Evolutionary conservation across 2,797 vertebrate species (phyloP).

Genomic region (Lateolabrax maculatus): DNA sequence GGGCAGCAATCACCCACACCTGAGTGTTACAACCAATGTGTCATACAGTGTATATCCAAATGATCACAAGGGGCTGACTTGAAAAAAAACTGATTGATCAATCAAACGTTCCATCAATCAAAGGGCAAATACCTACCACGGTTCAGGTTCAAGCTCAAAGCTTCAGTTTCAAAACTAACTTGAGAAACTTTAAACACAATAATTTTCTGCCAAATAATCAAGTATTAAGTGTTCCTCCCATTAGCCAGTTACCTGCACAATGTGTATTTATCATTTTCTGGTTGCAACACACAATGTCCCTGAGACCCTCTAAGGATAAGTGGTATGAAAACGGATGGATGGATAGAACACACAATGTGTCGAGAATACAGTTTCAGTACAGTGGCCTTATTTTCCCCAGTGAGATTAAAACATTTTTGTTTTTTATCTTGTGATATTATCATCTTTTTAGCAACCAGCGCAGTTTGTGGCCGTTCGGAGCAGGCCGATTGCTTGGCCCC

Average conservation of each 20-base stretch:
- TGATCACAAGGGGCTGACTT: not conserved
- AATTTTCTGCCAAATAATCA: not conserved
- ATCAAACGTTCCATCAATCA: not conserved
- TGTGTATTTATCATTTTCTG: not conserved
- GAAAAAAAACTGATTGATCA: not conserved
- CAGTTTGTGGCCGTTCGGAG: too few species aligned
- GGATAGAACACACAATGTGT: too few species aligned
- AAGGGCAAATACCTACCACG: not conserved
- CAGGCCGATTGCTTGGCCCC: too few species aligned
- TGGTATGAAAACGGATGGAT: too few species aligned
- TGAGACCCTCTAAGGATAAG: too few species aligned
- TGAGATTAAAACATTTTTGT: not conserved
- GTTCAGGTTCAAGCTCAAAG: not conserved
- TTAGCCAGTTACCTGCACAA: not conserved
- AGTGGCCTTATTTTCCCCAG: not conserved
- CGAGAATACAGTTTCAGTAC: not conserved
- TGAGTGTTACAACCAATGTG: not conserved
- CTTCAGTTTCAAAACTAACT: not conserved
- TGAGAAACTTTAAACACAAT: not conserved
- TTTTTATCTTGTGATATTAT: not conserved
- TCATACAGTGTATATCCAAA: not conserved
- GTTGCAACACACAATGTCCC: constrained; percentile 2
- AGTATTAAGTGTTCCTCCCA: not conserved
- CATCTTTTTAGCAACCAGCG: constrained; percentile 7
- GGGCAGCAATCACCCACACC: not conserved